A percentile compares a stretch with the other conserved stretches of the same genome.
Conservation (phyloP, 1,140 invertebrate genomes). For the Ostrea edulis region DNA sequence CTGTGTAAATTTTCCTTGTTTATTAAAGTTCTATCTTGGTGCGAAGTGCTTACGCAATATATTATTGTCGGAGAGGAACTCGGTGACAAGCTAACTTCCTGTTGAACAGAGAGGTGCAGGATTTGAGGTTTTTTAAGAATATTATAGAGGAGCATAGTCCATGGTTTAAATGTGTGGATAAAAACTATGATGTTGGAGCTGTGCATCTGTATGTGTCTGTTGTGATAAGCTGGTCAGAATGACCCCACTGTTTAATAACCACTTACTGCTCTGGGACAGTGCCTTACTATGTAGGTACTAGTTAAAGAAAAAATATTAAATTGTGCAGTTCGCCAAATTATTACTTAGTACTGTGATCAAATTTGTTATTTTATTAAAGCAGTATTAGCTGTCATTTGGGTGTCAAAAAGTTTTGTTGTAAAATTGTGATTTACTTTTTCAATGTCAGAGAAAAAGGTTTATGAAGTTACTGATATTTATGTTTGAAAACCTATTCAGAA, state of each 20-base stretch:
- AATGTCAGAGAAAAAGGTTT: too few species aligned
- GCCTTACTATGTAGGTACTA: background rate
- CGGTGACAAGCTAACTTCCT: constrained; percentile 11
- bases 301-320: background rate
- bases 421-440: too few species aligned
- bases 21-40: background rate
- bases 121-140: background rate
- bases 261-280: background rate
- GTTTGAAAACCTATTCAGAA: too few species aligned
- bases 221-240: background rate
- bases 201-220: background rate
- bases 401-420: too few species aligned
- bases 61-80: constrained; percentile 21
- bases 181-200: background rate
- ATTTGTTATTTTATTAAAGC: too few species aligned
- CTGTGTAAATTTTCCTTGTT: constrained; percentile 16
- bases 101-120: background rate
- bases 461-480: too few species aligned
- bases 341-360: too few species aligned
- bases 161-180: background rate
- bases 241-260: background rate
- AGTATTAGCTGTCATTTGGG: too few species aligned
- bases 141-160: background rate
- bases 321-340: too few species aligned
- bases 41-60: background rate